Base-by-base conservation (phyloP, 2,113 vertebrate genomes). In the Callopanchax toddi region DNA sequence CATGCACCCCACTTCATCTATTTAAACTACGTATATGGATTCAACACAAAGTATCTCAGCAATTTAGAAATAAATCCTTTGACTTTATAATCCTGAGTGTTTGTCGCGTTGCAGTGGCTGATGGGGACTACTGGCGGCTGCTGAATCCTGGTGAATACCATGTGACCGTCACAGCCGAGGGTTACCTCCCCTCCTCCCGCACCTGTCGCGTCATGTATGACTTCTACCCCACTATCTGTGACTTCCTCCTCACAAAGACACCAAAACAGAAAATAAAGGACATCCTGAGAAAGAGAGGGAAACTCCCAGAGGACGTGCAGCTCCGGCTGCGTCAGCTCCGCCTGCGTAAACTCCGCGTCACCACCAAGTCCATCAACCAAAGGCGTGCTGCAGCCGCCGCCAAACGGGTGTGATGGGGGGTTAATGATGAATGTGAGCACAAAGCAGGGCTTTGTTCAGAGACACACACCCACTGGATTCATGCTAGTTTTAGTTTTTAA, bases 81-180 rank as follows among this genome's bases (percentile, higher is more conserved):
- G n/a, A n/a, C n/a, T n/a, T n/a, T n/a, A n/a, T n/a, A n/a, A n/a
- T n/a, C n/a, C n/a, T n/a, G n/a, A n/a, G n/a, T n/a, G 29, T 32
- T 9, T 8, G 6, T 34, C 21, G 11, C 20, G 15, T 4, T 18
- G 0, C 40, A 98, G 97, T 91, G 12, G 63, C 84, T 0, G 87
- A 91, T 0, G 96, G 97, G 0, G 97, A 99, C 50, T 99, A 93
- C 80, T 99, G 95, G 95, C 94, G 96, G 26, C 93, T 99, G 85
- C 89, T 99, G 78, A 99, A 99, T 71, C 97, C 97, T 0, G 97
- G 97, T 0, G 96, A 98, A 60, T 98, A 99, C 82, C 90, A 90
- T 0, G 92, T 99, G 52, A 94, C 85, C 0, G 96, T 81, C 0
- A 91, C 74, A 0, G 95, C 95, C 0, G 93, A 96, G 23, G 95